Base-by-base conservation (phyloP, 2,888 invertebrate species). In the Criorhina ranunculi region DNA sequence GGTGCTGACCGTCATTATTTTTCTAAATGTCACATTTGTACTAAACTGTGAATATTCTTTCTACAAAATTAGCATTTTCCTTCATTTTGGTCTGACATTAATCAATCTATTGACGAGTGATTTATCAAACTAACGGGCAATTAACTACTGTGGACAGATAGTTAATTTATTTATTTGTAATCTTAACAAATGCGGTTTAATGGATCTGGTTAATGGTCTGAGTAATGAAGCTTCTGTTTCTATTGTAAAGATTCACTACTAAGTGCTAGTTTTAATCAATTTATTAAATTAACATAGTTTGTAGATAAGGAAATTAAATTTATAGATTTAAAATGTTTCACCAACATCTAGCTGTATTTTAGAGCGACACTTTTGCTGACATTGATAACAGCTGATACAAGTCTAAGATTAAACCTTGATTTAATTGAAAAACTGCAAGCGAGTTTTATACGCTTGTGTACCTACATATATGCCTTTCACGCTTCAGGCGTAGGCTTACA, bases 1-100 rank as follows among this genome's bases (percentile, higher is more conserved):
- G 15, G 15, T n/a, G 40, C 8, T 57, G 12, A 8, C 7, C 11
- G 24, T 17, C n/a, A 29, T 9, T 55, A 44, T 31, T 29, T 35
- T 5, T 49, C 49, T 64, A 49, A 57, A 51, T 70, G 81, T 76
- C 69, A 70, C 55, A 55, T 70, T 69, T 51, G 29, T 76, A 70
- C 70, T 70, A 31, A 37, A 59, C 33, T 8, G 55, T 29, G 24
- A 81, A 69, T 81, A 6, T 37, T 15, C 24, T 55, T 40, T 31
- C 15, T 8, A 24, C 24, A 31, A 60, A 19, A 76, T 67, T 67
- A 9, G 17, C 33, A 55, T 49, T 12, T 53, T 29, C 60, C 49
- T 15, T 1, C 44, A 55, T 31, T n/a, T 53, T n/a, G 8, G 40
- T 8, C 40, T 17, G 42, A 57, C 24, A 72, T 79, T 29, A 35